Conservation (phyloP, 1,140 invertebrate species). For the Triops cancriformis region DNA sequence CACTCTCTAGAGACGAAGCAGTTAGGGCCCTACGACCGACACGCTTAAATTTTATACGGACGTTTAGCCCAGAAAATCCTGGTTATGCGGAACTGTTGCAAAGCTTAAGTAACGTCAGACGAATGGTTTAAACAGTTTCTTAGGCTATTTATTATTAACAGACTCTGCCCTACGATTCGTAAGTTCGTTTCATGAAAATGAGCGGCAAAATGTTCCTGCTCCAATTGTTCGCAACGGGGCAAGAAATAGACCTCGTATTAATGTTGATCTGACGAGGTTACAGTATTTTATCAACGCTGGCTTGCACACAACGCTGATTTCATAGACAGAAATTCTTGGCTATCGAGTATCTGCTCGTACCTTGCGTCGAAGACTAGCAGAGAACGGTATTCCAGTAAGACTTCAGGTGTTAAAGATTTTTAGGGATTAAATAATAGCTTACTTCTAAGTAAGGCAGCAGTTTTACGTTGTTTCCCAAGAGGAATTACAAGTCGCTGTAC, state of each 20-base stretch:
- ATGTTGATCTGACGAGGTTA: not conserved
- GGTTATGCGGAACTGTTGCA: not conserved
- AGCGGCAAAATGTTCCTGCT: not conserved
- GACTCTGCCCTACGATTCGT: not conserved
- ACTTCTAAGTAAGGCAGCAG: not conserved
- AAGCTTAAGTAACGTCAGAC: not conserved
- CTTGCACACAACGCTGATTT: not conserved
- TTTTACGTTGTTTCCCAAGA: not conserved
- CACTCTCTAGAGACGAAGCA: not conserved
- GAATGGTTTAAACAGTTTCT: not conserved
- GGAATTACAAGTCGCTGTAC: not conserved
- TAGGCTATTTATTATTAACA: not conserved
- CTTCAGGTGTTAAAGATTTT: not conserved
- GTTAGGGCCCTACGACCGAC: not conserved
- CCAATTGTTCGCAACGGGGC: not conserved
- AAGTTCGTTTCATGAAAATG: not conserved
- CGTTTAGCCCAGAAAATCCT: not conserved
- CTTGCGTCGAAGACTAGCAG: not conserved
- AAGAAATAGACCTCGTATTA: not conserved
- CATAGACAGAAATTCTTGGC: not conserved
- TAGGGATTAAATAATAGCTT: not conserved
- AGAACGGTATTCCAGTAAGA: not conserved
- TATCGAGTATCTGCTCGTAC: not conserved
- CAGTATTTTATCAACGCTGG: not conserved
- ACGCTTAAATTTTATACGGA: not conserved